Base-by-base conservation (phyloP, 2,888 invertebrate species). In the Abscondita cerata region DNA sequence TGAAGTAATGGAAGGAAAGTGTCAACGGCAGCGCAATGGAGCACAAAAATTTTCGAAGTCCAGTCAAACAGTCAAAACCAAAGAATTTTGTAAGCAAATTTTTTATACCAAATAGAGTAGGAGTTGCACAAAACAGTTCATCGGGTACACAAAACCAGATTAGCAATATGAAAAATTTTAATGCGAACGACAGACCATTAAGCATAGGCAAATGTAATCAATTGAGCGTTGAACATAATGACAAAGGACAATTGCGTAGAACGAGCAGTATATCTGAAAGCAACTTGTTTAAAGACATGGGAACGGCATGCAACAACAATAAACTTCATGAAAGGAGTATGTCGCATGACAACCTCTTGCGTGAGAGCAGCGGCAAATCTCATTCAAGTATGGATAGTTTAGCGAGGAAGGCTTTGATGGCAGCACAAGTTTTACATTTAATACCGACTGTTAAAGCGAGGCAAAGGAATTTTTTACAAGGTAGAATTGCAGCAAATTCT, bases 381-480 rank as follows among this genome's bases (percentile, higher is more conserved):
- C 57, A 46, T 50, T 54, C 64, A 34, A 84, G 84, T 73, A 87
- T 88, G 73, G 88, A 89, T 75, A 89, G 88, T 77, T 83, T 90
- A 73, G 91, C 89, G 33, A 85, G 89, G 66, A 89, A 91, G 75
- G 87, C 91, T 20, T 79, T 92, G 68, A 85, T 92, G 74, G 91
- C 91, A 40, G 92, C 92, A 64, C 91, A 92, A 80, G 90, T 92
- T 61, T 80, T 92, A 62, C 88, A 92, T 79, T 85, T 93, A 64
- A 92, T 93, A 75, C 93, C 93, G 16, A 90, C 92, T 1, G 88
- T 89, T 69, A 92, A 91, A 78, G 93, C 92, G 20, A 83, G 92
- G 72, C 90, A 92, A 81, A 88, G 93, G 74, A 93, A 92, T 77
- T 92, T 87, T 77, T 82, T 93, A 1, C 91, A 91, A 76, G 93